A percentile compares a stretch with the other conserved stretches of the same genome.
phyloP scores from a whole-genome alignment of 2,888 invertebrate species.

The Drosophila mettleri region DNA sequence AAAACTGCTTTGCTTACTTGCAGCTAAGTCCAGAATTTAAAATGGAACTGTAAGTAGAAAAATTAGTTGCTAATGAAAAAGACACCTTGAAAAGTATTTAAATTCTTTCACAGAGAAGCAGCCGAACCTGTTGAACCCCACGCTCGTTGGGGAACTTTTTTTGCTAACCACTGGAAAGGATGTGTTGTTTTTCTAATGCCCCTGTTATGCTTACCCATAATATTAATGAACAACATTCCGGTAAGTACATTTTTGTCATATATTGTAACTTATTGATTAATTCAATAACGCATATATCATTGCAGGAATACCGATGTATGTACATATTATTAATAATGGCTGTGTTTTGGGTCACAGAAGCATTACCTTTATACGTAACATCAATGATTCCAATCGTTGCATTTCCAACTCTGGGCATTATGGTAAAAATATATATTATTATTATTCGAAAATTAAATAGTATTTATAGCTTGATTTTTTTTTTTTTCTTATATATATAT shows the following conservation, averaged over 20 bases:
- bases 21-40: constrained; percentile 61
- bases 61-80: background rate
- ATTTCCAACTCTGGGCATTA: constrained; percentile 93
- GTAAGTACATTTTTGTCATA: constrained; percentile 83
- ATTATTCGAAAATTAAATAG: background rate
- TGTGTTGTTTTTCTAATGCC: constrained; percentile 90
- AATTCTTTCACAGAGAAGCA: constrained; percentile 61
- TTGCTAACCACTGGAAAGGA: constrained; percentile 91
- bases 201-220: constrained; percentile 89
- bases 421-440: constrained; percentile 84
- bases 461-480: background rate
- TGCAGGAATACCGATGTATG: constrained; percentile 89
- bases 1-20: constrained; percentile 42
- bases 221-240: constrained; percentile 87
- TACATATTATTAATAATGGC: constrained; percentile 94
- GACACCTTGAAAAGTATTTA: background rate
- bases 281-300: background rate
- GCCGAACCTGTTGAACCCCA: constrained; percentile 60
- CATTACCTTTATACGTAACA: constrained; percentile 92
- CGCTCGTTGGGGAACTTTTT: constrained; percentile 83
- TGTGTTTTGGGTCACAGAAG: constrained; percentile 93
- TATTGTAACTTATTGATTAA: background rate
- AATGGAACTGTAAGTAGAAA: constrained; percentile 78
- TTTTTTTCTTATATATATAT: no score
- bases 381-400: constrained; percentile 93